Base-by-base conservation (phyloP, 2,113 vertebrate genomes). In the Pangasianodon hypophthalmus region DNA sequence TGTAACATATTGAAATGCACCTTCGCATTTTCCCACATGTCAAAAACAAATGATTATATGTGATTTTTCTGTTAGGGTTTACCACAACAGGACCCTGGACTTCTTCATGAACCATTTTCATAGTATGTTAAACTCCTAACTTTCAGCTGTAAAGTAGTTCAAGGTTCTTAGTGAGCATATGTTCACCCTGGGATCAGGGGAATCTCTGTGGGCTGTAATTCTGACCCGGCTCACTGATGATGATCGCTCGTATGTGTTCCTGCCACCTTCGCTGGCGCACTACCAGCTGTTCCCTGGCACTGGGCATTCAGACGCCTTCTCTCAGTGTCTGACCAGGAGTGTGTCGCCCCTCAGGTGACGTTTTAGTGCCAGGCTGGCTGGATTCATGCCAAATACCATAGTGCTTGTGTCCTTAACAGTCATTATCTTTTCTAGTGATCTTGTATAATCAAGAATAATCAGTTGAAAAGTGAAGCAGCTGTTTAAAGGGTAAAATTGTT, bases 221-320 rank as follows among this genome's bases (percentile, higher is more conserved):
- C 94, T 94, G 93, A 93, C 93, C 93, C 93, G 91, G 91, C 58
- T 56, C 85, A 73, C 69, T 84, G 91, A 92, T 91, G 88, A 91
- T 92, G 93, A 92, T 93, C 93, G 88, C 90, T 81, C 44, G 92
- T 91, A 91, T 93, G 93, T 93, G 84, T 92, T 93, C 93, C 91
- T 92, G 92, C 92, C 93, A 92, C 92, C 94, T 62, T 86, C 84
- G 26, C 89, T 94, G 94, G 93, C 90, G 84, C 73, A 10, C 14
- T 91, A 94, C 94, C 94, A 95, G 92, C 91, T 90, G 85, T 83
- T 93, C 85, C 91, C 73, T 85, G 89, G 88, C 85, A 89, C 84
- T 41, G 60, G 92, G 88, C 89, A 92, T 91, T 87, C 92, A 92
- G 92, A 92, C 92, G 91, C 93, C 91, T 90, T 88, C 91, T 90